These are phyloP conservation scores for Picathartes gymnocephalus DNA, from an alignment of 2,113 vertebrate species.

Conservation along the genomic window DNA sequence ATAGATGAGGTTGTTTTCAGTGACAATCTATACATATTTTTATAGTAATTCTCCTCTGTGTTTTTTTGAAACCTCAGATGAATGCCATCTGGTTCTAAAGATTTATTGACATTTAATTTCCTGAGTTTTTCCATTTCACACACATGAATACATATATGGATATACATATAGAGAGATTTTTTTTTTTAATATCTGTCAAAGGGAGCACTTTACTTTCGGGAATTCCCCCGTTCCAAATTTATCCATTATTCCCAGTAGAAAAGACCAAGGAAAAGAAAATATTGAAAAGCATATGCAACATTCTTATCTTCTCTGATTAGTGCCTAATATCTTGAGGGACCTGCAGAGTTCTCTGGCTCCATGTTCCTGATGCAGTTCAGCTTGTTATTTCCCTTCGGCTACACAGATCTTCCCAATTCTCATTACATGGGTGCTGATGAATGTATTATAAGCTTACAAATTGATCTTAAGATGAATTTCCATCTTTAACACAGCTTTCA, in stretches of 20 bases:
- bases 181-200: neutral
- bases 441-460: neutral
- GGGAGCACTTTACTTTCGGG: neutral
- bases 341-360: neutral
- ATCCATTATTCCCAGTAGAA: neutral
- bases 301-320: neutral
- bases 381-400: neutral
- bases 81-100: conserved; percentile 14
- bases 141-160: neutral
- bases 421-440: neutral
- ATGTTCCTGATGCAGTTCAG: neutral
- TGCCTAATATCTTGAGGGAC: neutral
- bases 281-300: neutral
- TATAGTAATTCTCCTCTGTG: neutral
- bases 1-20: conserved; percentile 11
- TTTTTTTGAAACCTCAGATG: conserved; percentile 2
- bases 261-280: neutral
- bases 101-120: conserved; percentile 54
- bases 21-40: conserved; percentile 10
- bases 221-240: neutral
- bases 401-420: neutral
- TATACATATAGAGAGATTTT: neutral
- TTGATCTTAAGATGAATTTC: neutral
- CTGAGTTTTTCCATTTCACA: conserved; percentile 1
- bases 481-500: neutral